Evolutionary conservation across 2,113 vertebrate species (phyloP).

Genomic region (Passer domesticus): DNA sequence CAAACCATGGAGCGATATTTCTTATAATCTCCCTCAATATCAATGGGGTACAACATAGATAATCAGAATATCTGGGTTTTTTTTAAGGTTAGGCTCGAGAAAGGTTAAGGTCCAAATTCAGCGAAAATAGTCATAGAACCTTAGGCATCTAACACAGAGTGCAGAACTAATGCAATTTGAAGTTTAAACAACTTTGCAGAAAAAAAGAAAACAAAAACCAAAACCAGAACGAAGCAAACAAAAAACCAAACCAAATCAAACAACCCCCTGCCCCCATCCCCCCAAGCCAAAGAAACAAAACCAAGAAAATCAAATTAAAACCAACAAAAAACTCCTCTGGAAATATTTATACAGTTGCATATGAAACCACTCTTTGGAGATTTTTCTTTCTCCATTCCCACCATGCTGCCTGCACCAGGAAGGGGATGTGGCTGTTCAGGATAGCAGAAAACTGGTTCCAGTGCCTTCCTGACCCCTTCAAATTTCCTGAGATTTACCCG

Average conservation of each 20-base stretch:
- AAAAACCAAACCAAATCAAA: not conserved
- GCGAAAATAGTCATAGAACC: not conserved
- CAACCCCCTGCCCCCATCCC: no score
- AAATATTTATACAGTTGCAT: not conserved
- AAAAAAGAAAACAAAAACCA: not conserved
- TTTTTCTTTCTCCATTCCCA: not conserved
- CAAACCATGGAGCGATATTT: not conserved
- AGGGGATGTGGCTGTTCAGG: not conserved
- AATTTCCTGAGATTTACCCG: not conserved
- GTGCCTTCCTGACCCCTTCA: not conserved
- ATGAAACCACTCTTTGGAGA: not conserved
- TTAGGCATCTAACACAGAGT: not conserved
- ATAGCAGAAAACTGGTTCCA: not conserved
- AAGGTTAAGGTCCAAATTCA: not conserved
- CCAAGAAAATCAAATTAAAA: not conserved
- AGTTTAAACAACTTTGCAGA: not conserved
- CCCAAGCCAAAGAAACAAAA: not conserved
- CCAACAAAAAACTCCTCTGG: rapidly evolving
- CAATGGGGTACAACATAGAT: not conserved
- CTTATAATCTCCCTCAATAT: not conserved
- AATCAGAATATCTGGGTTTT: not conserved
- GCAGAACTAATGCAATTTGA: not conserved
- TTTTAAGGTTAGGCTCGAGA: not conserved
- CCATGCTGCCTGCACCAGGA: not conserved
- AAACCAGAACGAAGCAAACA: not conserved